Evolutionary conservation across 2,113 vertebrate genomes (phyloP).

Genomic region (Paralichthys olivaceus): DNA sequence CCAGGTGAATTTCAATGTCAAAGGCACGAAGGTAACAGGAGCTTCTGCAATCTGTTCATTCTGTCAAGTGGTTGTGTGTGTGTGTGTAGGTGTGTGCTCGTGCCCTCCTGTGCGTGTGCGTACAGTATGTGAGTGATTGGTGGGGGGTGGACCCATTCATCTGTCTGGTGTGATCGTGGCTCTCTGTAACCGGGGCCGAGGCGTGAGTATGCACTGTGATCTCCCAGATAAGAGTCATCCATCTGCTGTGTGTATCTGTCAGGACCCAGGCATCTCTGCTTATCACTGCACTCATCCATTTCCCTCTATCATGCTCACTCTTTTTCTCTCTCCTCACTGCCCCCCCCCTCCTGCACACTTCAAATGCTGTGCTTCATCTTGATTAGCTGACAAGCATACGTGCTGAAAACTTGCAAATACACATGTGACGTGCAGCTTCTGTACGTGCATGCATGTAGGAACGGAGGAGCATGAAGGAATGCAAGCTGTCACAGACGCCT

Average conservation of each 20-base stretch:
- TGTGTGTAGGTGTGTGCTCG: slow-evolving; percentile 10
- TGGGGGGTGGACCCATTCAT: slow-evolving; percentile 68
- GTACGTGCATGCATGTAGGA: background rate
- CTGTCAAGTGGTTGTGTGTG: slow-evolving; percentile 42
- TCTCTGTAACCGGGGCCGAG: slow-evolving; percentile 66
- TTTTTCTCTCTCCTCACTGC: slow-evolving; percentile 25
- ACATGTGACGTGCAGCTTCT: background rate
- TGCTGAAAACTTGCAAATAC: slow-evolving; percentile 13
- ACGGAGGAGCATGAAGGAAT: background rate
- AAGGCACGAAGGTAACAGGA: slow-evolving; percentile 50
- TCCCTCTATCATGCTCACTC: slow-evolving; percentile 41
- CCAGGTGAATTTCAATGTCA: slow-evolving; percentile 78
- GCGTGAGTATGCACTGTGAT: slow-evolving; percentile 75
- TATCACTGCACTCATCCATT: slow-evolving; percentile 78
- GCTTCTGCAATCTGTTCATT: slow-evolving; percentile 70
- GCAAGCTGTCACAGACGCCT: slow-evolving; percentile 6
- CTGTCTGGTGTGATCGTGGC: slow-evolving; percentile 79
- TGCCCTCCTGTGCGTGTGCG: slow-evolving; percentile 20
- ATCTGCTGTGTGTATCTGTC: slow-evolving; percentile 79
- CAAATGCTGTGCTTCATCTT: slow-evolving; percentile 58
- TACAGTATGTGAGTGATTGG: slow-evolving; percentile 62
- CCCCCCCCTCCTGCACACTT: slow-evolving; percentile 29
- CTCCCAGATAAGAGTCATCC: slow-evolving; percentile 79
- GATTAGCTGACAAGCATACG: slow-evolving; percentile 44
- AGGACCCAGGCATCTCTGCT: slow-evolving; percentile 67